Evolutionary conservation across 2,797 vertebrate species (phyloP).

Genomic region (Poeciliopsis presidionis): DNA sequence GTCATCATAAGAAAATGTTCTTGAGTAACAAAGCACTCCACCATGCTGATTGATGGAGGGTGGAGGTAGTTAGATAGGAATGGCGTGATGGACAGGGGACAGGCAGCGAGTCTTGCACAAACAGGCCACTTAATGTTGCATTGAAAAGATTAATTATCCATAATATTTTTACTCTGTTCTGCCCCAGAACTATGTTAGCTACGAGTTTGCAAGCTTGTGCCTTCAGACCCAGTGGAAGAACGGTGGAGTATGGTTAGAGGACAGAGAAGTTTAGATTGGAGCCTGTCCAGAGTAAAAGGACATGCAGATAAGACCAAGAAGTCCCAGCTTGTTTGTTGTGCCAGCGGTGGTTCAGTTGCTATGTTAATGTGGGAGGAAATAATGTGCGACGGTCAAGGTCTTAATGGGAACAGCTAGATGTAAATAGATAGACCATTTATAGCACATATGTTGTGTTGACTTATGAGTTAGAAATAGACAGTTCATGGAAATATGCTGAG

Average conservation of each 20-base stretch:
- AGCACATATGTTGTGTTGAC: conserved; percentile 2
- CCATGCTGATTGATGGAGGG: conserved; percentile 28
- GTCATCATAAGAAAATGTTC: conserved; percentile 50
- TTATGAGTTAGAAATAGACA: neutral
- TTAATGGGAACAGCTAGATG: conserved; percentile 10
- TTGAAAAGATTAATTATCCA: conserved; percentile 22
- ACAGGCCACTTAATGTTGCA: conserved; percentile 12
- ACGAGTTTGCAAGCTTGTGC: conserved; percentile 1
- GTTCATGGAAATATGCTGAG: neutral
- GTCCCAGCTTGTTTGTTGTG: conserved; percentile 34
- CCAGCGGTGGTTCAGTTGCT: conserved; percentile 33
- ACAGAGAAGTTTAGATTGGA: conserved; percentile 43
- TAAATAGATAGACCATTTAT: conserved; percentile 12
- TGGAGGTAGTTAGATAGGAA: conserved; percentile 32
- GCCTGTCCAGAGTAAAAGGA: conserved; percentile 50
- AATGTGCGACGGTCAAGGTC: conserved; percentile 18
- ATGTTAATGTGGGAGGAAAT: conserved; percentile 22
- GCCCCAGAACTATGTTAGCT: neutral
- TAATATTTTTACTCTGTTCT: neutral
- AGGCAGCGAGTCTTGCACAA: conserved; percentile 7
- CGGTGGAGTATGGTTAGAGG: conserved; percentile 1
- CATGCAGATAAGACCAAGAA: conserved; percentile 45
- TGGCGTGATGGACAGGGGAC: conserved; percentile 2
- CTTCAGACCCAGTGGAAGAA: conserved; percentile 13
- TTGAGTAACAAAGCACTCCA: conserved; percentile 53